A percentile compares a stretch with the other conserved stretches of the same genome.
phyloP scores from a whole-genome alignment of 2,888 invertebrate species.

The Hydropsyche betteni region DNA sequence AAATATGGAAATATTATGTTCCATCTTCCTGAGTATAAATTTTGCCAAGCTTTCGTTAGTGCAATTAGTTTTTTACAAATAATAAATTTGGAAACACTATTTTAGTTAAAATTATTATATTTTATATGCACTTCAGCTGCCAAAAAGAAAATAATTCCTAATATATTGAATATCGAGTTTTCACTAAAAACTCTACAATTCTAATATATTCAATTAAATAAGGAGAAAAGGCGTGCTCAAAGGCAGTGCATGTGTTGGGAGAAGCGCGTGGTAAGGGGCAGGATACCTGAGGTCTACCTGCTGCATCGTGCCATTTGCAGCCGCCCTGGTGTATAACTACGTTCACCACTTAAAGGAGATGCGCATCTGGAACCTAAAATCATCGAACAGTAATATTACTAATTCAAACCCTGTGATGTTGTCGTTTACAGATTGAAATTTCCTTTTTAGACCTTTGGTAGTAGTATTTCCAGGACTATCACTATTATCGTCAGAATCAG shows the following conservation, averaged over 20 bases:
- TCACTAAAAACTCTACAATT: constrained; percentile 9
- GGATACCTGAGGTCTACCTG: constrained; percentile 67
- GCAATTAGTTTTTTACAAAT: no score
- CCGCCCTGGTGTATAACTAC: constrained; percentile 60
- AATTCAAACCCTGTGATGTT: no score
- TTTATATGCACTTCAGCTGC: no score
- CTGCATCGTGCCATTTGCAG: constrained; percentile 64
- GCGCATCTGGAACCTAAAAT: constrained; percentile 50
- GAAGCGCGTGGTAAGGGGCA: constrained; percentile 55
- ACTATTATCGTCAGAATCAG: constrained; percentile 64
- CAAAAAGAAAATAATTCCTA: no score
- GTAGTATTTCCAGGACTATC: constrained; percentile 65
- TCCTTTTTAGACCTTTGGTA: constrained; percentile 59
- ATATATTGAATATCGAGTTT: neutral
- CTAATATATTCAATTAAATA: constrained; percentile 2
- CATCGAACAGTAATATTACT: no score
- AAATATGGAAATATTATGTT: no score
- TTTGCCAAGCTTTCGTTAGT: no score
- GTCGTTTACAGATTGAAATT: no score
- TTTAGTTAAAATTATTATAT: no score
- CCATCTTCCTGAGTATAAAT: no score
- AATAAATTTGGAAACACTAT: no score
- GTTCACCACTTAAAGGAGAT: constrained; percentile 47
- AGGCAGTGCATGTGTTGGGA: constrained; percentile 41
- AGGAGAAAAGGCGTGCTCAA: constrained; percentile 38